Percentiles rank a stretch among this genome's conserved stretches.
Evolutionary conservation across 2,113 vertebrate genomes (phyloP).

Genomic region (Halichoerus grypus): DNA sequence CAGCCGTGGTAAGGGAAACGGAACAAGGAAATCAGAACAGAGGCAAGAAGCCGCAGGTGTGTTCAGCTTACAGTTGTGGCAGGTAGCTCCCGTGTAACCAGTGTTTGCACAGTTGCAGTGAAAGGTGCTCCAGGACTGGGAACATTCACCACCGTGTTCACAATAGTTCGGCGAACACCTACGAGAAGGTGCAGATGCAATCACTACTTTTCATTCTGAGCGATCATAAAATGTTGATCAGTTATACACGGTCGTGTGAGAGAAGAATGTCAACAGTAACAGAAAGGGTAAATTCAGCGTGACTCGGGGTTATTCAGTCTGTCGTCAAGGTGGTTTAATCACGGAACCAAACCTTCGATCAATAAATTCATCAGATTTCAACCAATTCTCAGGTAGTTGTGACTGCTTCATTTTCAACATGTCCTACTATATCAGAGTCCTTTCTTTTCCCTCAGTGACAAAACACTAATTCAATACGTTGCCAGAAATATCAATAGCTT

Average conservation of each 20-base stretch:
- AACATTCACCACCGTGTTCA: constrained; percentile 95
- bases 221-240: neutral
- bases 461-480: neutral
- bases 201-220: neutral
- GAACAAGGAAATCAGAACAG: neutral
- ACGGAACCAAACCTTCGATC: neutral
- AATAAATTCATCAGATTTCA: neutral
- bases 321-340: accelerated
- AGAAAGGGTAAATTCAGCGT: neutral
- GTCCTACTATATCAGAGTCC: neutral
- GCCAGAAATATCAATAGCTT: neutral
- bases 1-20: neutral
- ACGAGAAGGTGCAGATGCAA: constrained; percentile 37
- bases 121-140: constrained; percentile 96
- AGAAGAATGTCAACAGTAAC: neutral
- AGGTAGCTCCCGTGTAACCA: constrained; percentile 95
- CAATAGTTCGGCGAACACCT: constrained; percentile 96
- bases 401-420: neutral
- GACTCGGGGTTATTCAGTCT: neutral
- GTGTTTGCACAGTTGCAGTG: constrained; percentile 94
- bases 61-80: constrained; percentile 92
- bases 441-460: neutral
- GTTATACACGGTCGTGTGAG: neutral
- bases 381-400: neutral
- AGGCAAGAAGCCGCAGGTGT: neutral